phyloP scores from a whole-genome alignment of 2,888 invertebrate genomes.

The Trilocha varians region DNA sequence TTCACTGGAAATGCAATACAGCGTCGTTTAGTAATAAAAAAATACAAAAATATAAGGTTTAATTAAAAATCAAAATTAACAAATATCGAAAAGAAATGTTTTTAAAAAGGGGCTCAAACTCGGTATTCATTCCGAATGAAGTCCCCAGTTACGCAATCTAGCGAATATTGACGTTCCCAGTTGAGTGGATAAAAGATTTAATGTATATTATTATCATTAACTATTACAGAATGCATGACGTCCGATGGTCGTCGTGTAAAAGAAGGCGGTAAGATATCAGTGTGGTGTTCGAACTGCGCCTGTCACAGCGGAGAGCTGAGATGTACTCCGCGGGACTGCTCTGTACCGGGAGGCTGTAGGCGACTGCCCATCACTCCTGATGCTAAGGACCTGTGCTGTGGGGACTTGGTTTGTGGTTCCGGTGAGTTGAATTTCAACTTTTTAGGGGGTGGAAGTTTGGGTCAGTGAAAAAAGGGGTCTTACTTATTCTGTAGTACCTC shows the following conservation, averaged over 20 bases:
- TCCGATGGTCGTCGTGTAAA: constrained; percentile 40
- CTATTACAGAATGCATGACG: constrained; percentile 38
- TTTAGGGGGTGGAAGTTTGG: background rate
- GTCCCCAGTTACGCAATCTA: too few species aligned
- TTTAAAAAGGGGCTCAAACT: too few species aligned
- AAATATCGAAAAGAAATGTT: too few species aligned
- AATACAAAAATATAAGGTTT: too few species aligned
- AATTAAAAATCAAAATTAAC: too few species aligned
- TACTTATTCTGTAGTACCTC: too few species aligned
- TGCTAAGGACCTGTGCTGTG: constrained; percentile 42
- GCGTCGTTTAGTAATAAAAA: too few species aligned
- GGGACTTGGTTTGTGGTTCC: constrained; percentile 41
- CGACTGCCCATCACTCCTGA: constrained; percentile 19
- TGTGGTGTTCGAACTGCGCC: constrained; percentile 45
- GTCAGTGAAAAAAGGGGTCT: background rate
- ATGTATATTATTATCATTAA: background rate
- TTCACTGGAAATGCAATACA: too few species aligned
- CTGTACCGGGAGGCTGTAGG: constrained; percentile 27
- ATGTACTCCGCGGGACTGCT: constrained; percentile 41
- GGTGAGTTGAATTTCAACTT: constrained; percentile 22
- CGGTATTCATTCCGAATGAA: too few species aligned
- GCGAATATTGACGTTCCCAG: background rate
- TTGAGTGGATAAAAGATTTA: background rate
- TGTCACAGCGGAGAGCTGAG: constrained; percentile 47
- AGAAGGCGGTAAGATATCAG: constrained; percentile 35